phyloP scores from a whole-genome alignment of 2,113 vertebrate genomes.

The Pseudonaja textilis region DNA sequence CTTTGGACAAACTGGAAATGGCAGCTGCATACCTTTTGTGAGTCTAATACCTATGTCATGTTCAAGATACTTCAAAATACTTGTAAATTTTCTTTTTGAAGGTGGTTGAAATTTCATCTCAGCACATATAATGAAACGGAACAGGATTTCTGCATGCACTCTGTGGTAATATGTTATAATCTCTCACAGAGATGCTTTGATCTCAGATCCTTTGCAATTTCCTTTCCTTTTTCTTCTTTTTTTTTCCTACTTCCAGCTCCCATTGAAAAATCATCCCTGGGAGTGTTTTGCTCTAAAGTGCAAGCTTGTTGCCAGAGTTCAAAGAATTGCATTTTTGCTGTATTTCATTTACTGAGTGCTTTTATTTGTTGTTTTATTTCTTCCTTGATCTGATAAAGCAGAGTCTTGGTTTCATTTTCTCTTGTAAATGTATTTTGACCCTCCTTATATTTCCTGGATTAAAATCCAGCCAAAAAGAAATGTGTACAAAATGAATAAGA shows the following conservation, averaged over 20 bases:
- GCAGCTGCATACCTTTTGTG: neutral
- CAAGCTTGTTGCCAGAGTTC: neutral
- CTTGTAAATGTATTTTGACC: neutral
- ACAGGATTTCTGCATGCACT: neutral
- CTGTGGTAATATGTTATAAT: constrained; percentile 13
- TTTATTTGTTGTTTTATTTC: constrained; percentile 20
- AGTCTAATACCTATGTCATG: neutral
- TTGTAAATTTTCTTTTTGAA: neutral
- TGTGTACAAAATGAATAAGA: neutral
- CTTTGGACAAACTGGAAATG: neutral
- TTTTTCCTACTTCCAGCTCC: neutral
- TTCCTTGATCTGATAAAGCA: neutral
- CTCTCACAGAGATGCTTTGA: neutral
- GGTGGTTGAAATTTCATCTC: neutral
- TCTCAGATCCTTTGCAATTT: neutral
- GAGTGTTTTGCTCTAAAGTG: neutral
- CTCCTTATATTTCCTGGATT: neutral
- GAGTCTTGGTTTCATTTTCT: neutral
- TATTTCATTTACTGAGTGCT: neutral
- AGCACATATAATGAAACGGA: neutral
- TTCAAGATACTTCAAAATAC: neutral
- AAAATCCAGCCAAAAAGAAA: neutral
- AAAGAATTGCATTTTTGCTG: neutral
- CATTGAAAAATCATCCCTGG: neutral
- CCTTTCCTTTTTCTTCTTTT: neutral